Conservation (phyloP, 2,113 vertebrate genomes). For the Australoheros scitulus region DNA sequence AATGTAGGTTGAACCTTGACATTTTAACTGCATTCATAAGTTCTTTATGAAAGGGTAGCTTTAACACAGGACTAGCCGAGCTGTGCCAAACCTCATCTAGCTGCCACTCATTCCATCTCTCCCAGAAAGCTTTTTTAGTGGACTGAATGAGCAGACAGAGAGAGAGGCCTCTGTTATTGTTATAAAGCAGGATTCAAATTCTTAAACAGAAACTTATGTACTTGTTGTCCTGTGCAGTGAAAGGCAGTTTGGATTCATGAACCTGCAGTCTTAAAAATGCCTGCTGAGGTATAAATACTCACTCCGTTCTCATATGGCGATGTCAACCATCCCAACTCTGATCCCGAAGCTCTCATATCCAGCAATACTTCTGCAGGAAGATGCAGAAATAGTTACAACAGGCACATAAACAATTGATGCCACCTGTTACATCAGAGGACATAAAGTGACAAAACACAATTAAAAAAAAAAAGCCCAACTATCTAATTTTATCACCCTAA, state of each 20-base stretch:
- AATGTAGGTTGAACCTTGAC: constrained; percentile 55
- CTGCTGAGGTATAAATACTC: constrained; percentile 77
- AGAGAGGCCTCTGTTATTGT: constrained; percentile 28
- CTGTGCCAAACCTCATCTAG: constrained; percentile 59
- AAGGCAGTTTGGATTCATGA: constrained; percentile 12
- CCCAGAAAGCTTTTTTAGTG: constrained; percentile 35
- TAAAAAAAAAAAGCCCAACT: neutral
- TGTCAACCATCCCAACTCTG: constrained; percentile 94
- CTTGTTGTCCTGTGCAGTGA: neutral
- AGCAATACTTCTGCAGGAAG: constrained; percentile 86
- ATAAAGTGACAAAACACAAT: neutral
- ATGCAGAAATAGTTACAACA: constrained; percentile 17
- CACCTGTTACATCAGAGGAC: neutral
- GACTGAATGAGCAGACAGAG: constrained; percentile 21
- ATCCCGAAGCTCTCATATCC: constrained; percentile 90
- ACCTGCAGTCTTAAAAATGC: constrained; percentile 64
- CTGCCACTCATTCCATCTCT: constrained; percentile 67
- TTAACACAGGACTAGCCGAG: constrained; percentile 49
- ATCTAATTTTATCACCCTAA: neutral
- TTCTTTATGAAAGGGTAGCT: constrained; percentile 65
- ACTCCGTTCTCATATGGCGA: constrained; percentile 89
- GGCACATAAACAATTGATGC: neutral
- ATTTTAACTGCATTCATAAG: constrained; percentile 64
- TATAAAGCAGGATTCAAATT: constrained; percentile 25
- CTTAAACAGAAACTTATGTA: neutral